Evolutionary conservation across 1,140 invertebrate genomes (phyloP), one percentile per base, ranked within the genome.

Genomic region (Laupala kohalensis): DNA sequence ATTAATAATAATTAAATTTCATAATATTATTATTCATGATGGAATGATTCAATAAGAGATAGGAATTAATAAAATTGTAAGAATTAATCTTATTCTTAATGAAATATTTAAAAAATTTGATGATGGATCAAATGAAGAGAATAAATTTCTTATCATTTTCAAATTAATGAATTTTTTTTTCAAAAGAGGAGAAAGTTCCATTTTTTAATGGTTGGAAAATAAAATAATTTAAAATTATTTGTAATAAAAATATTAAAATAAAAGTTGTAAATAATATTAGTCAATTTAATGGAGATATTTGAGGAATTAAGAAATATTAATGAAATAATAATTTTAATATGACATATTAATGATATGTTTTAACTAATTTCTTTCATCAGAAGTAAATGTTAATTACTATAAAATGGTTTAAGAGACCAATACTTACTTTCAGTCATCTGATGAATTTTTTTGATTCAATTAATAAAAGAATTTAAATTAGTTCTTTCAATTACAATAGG

Each of bases 401-500:
- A 68, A 68, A 25, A 28, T 68, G 67, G 25, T 68, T 68, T 68
- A 68, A 68, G 67, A 68, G 25, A 23, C 67, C 25, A 68, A 5
- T 68, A 68, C 67, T 68, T 68, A 28, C 67, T 68, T 68, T 68
- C 67, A 68, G 67, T 68, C 67, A 68, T 68, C 28, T 68, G 67
- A 68, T 68, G 67, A 68, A 25, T 25, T 25, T 24, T 27, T 5
- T 68, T 37, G 30, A 68, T 68, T 68, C 67, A 68, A 19, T 68
- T 68, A 68, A 68, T 68, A 24, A 23, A 68, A 26, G 4, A 25
- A 25, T 68, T 68, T 27, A 68, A 27, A 19, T 25, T 25, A 6
- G 19, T 86, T 89, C 86, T 77, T n/a, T n/a, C n/a, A n/a, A 90
- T 78, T 72, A 83, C 81, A 86, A 90, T 90, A 71, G 89, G 89